Evolutionary conservation across 1,140 invertebrate species (phyloP).

Genomic region (Drosophila simulans): DNA sequence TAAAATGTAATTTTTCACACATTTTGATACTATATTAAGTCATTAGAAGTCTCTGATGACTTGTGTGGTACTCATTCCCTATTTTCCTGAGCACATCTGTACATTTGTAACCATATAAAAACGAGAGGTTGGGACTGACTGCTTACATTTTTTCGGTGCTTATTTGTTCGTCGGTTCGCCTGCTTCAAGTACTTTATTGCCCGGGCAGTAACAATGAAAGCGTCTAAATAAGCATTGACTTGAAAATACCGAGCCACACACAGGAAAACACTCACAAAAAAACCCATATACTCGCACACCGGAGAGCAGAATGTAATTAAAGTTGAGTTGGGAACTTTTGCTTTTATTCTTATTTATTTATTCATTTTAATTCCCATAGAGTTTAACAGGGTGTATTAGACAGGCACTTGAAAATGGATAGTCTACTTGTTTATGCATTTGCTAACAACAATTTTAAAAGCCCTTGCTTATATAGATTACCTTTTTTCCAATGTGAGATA

Average conservation of each 20-base stretch:
- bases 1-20: neutral
- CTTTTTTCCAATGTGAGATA: neutral
- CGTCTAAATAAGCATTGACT: conserved; percentile 77
- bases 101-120: conserved; percentile 4
- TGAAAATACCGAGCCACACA: conserved; percentile 39
- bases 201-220: conserved; percentile 63
- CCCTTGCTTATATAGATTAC: neutral
- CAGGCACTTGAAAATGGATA: neutral
- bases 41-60: no score
- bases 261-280: neutral
- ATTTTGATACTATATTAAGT: neutral
- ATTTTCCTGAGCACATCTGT: conserved; percentile 12
- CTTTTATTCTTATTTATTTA: conserved; percentile 82
- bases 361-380: conserved; percentile 67
- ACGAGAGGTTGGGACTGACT: conserved; percentile 9
- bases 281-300: conserved; percentile 26
- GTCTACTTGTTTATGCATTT: neutral
- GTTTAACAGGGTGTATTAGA: conserved; percentile 25
- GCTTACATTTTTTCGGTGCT: conserved; percentile 61
- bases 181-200: conserved; percentile 65
- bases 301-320: conserved; percentile 74
- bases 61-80: neutral
- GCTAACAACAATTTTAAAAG: neutral
- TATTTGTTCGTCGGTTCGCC: conserved; percentile 43
- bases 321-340: conserved; percentile 79